Percentiles rank a stretch among this genome's conserved stretches.
These are phyloP conservation scores for Callyntrura guangdongensis DNA, from an alignment of 2,888 invertebrate genomes.

Conservation along the genomic window DNA sequence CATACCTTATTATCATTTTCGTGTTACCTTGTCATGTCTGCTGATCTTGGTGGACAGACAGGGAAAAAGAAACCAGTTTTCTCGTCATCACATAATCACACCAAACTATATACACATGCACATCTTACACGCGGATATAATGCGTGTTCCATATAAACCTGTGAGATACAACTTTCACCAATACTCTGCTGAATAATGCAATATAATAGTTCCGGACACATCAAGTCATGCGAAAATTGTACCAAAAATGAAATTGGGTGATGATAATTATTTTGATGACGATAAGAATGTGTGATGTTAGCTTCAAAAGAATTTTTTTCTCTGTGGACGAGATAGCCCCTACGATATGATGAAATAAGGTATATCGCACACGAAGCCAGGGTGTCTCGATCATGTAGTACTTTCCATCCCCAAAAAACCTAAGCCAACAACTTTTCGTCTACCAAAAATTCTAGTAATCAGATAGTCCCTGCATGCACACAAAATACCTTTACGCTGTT, in stretches of 20 bases:
- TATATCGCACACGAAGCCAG: conserved; percentile 46
- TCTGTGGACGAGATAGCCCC: conserved; percentile 45
- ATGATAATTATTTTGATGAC: conserved; percentile 44
- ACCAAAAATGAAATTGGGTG: conserved; percentile 44
- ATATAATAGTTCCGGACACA: neutral
- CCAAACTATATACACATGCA: neutral
- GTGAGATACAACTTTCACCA: too few species aligned
- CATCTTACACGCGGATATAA: neutral
- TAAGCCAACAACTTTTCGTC: neutral
- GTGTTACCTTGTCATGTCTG: conserved; percentile 10
- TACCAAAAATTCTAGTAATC: conserved; percentile 1
- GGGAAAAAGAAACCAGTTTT: conserved; percentile 24
- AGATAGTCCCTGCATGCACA: neutral
- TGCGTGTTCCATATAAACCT: neutral
- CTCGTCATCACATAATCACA: neutral
- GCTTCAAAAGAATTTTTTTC: conserved; percentile 44
- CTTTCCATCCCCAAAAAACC: conserved; percentile 12
- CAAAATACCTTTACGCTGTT: too few species aligned
- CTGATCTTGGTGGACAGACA: conserved; percentile 11
- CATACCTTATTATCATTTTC: neutral
- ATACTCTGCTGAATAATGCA: neutral
- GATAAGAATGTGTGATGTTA: conserved; percentile 28
- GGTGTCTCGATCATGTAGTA: neutral
- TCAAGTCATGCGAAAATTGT: neutral
- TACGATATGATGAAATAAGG: conserved; percentile 7